Evolutionary conservation across 2,797 vertebrate species (phyloP).

Genomic region (Rhincodon typus): DNA sequence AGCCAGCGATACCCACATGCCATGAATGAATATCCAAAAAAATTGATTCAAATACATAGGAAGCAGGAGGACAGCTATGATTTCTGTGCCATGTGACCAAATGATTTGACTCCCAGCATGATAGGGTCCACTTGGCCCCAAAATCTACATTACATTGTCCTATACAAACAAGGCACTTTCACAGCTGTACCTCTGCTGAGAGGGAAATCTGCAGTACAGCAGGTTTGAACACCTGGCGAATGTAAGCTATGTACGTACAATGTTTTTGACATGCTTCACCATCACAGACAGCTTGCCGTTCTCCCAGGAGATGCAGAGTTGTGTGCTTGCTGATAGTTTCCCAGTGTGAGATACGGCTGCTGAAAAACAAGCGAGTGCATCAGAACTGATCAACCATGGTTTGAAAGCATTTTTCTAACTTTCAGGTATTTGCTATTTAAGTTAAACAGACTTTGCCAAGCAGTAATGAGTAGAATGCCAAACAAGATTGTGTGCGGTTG

Average conservation of each 20-base stretch:
- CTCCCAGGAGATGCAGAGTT: conserved; percentile 59
- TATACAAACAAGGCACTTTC: not conserved
- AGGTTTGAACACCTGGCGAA: not conserved
- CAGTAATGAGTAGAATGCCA: not conserved
- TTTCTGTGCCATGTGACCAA: not conserved
- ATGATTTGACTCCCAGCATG: not conserved
- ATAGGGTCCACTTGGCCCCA: not conserved
- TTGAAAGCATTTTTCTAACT: not conserved
- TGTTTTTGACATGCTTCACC: conserved; percentile 70
- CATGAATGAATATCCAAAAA: no score
- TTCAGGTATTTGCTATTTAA: not conserved
- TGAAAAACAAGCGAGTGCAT: not conserved
- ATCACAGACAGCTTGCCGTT: conserved; percentile 58
- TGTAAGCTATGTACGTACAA: conserved; percentile 57
- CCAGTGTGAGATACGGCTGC: not conserved
- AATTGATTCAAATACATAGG: not conserved
- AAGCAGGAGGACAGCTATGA: not conserved
- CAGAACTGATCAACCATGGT: not conserved
- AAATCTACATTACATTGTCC: no score
- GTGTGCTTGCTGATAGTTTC: conserved; percentile 50
- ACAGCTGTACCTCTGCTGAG: not conserved
- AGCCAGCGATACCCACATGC: no score
- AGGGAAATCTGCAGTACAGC: not conserved
- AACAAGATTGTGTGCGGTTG: not conserved
- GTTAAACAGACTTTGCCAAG: not conserved